phyloP scores from a whole-genome alignment of 2,797 vertebrate genomes.

The Pitangus sulphuratus region DNA sequence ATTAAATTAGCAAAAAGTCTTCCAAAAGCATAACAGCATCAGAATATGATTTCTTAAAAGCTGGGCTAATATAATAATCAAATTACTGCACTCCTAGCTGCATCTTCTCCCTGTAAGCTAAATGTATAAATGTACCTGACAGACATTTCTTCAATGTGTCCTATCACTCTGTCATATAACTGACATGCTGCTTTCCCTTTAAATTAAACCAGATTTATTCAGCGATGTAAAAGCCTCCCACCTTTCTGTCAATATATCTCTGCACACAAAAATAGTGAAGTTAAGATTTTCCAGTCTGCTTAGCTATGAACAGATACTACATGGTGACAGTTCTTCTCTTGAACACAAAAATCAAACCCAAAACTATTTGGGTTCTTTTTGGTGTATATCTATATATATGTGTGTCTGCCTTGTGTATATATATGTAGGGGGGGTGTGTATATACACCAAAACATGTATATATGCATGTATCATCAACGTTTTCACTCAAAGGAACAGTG shows the following conservation, averaged over 20 bases:
- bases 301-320: neutral
- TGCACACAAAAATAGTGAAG: neutral
- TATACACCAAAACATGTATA: neutral
- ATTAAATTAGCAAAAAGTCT: neutral
- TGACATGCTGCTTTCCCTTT: neutral
- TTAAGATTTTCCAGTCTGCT: neutral
- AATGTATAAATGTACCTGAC: neutral
- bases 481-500: neutral
- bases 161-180: neutral
- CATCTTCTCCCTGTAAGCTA: neutral
- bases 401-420: neutral
- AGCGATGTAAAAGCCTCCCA: accelerated
- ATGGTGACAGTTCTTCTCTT: neutral
- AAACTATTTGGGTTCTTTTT: neutral
- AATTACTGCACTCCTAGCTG: neutral
- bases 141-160: neutral
- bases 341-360: neutral
- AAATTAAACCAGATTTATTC: neutral
- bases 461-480: neutral
- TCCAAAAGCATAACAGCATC: neutral
- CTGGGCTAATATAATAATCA: neutral
- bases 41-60: neutral
- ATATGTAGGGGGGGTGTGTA: accelerated
- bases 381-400: accelerated
- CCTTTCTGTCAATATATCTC: neutral